phyloP scores from a whole-genome alignment of 2,113 vertebrate genomes.

The Himantopus leucocephalus region DNA sequence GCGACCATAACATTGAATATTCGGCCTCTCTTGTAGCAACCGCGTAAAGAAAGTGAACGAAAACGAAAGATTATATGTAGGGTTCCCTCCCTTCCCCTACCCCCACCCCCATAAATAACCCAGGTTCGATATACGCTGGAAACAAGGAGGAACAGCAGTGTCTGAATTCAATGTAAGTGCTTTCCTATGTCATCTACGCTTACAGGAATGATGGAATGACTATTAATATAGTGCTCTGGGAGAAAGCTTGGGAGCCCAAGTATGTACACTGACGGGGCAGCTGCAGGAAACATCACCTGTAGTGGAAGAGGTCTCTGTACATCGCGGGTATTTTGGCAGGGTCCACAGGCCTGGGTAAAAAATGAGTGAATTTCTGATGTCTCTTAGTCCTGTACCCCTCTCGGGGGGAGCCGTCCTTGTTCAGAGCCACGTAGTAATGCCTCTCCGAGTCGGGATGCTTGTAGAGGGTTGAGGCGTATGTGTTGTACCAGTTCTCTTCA shows the following conservation, averaged over 20 bases:
- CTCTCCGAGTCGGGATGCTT: constrained; percentile 91
- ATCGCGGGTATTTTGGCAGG: constrained; percentile 90
- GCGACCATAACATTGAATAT: background rate
- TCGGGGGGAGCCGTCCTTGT: constrained; percentile 96
- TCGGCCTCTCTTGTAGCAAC: constrained; percentile 42
- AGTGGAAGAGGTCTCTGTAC: constrained; percentile 92
- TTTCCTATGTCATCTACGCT: constrained; percentile 65
- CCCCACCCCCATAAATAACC: constrained; percentile 62
- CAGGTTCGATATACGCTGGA: constrained; percentile 62
- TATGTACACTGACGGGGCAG: constrained; percentile 44
- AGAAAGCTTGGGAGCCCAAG: constrained; percentile 51
- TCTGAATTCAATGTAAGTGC: constrained; percentile 66
- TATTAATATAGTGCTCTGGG: constrained; percentile 64
- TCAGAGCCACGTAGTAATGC: constrained; percentile 95
- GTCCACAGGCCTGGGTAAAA: constrained; percentile 93
- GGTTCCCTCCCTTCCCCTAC: constrained; percentile 49
- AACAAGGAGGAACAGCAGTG: constrained; percentile 67
- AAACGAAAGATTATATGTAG: constrained; percentile 56
- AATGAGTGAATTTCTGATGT: constrained; percentile 98
- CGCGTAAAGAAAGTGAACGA: constrained; percentile 38
- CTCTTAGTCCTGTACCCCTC: constrained; percentile 97
- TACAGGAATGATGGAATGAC: constrained; percentile 68
- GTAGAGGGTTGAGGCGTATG: constrained; percentile 95
- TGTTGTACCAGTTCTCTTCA: constrained; percentile 99
- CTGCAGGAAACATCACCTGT: constrained; percentile 85